These are phyloP conservation scores for Agrotis ipsilon DNA, from an alignment of 2,888 invertebrate species.

Conservation along the genomic window DNA sequence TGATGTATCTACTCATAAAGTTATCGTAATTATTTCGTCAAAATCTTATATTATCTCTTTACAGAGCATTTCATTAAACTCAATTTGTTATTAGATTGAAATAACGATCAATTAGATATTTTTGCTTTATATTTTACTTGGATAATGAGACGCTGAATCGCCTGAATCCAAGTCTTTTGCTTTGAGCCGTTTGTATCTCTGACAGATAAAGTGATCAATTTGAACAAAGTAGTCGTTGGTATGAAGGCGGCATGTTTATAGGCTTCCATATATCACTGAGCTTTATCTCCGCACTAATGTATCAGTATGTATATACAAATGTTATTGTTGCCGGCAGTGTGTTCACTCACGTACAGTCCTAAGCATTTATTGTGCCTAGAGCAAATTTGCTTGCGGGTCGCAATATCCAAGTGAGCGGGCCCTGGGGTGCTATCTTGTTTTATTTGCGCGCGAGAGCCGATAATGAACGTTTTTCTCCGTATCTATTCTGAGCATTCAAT, in stretches of 20 bases:
- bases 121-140: conserved; percentile 48
- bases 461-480: conserved; percentile 88
- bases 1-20: conserved; percentile 41
- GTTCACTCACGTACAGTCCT: conserved; percentile 81
- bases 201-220: conserved; percentile 56
- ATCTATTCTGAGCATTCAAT: conserved; percentile 82
- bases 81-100: conserved; percentile 61
- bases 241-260: conserved; percentile 57
- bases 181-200: conserved; percentile 38
- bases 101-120: conserved; percentile 61
- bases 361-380: conserved; percentile 88
- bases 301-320: conserved; percentile 74
- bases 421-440: conserved; percentile 87
- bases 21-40: conserved; percentile 57
- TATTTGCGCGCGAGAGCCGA: conserved; percentile 85
- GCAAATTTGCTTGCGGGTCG: conserved; percentile 89
- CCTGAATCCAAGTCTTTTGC: conserved; percentile 24
- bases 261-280: conserved; percentile 53
- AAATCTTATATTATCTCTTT: conserved; percentile 51
- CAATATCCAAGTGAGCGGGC: conserved; percentile 87
- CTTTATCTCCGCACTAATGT: conserved; percentile 68
- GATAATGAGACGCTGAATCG: conserved; percentile 47
- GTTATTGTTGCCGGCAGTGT: conserved; percentile 76
- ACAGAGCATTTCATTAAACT: conserved; percentile 57
- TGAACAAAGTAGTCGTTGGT: conserved; percentile 53